phyloP scores from a whole-genome alignment of 2,113 vertebrate genomes.

The Marmota monax region DNA sequence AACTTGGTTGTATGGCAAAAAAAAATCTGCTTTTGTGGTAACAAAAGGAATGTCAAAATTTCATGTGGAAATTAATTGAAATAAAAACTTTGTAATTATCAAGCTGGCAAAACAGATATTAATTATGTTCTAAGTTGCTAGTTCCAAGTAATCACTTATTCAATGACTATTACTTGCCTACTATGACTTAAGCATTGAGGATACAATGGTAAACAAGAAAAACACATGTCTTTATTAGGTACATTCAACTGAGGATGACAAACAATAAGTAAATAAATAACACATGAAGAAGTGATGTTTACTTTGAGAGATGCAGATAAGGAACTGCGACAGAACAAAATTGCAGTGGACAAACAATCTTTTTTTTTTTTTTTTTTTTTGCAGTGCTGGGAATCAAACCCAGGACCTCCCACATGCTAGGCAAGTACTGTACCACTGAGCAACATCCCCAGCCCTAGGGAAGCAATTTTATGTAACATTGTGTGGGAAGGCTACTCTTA shows the following conservation, averaged over 20 bases:
- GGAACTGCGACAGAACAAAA: not conserved
- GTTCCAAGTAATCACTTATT: slow-evolving; percentile 29
- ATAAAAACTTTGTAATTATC: slow-evolving; percentile 24
- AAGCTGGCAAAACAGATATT: not conserved
- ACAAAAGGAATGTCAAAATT: slow-evolving; percentile 1
- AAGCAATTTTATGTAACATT: not conserved
- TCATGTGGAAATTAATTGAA: slow-evolving; percentile 41
- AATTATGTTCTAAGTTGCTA: not conserved
- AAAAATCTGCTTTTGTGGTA: not conserved
- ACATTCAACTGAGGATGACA: not conserved
- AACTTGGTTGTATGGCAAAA: slow-evolving; percentile 1
- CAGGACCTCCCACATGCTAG: too few relatives aligned
- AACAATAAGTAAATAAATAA: slow-evolving; percentile 3
- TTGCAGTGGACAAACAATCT: not conserved
- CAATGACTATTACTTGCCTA: not conserved
- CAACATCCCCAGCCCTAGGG: too few relatives aligned
- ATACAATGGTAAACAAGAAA: not conserved
- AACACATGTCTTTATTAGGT: not conserved
- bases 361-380: not conserved
- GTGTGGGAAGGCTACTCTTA: not conserved
- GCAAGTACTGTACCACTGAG: too few relatives aligned
- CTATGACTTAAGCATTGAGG: not conserved
- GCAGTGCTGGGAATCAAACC: not conserved
- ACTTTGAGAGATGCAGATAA: not conserved
- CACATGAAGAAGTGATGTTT: not conserved